Evolutionary conservation across 2,113 vertebrate species (phyloP), one percentile per base, ranked within the genome.

Genomic region (Sialia sialis): DNA sequence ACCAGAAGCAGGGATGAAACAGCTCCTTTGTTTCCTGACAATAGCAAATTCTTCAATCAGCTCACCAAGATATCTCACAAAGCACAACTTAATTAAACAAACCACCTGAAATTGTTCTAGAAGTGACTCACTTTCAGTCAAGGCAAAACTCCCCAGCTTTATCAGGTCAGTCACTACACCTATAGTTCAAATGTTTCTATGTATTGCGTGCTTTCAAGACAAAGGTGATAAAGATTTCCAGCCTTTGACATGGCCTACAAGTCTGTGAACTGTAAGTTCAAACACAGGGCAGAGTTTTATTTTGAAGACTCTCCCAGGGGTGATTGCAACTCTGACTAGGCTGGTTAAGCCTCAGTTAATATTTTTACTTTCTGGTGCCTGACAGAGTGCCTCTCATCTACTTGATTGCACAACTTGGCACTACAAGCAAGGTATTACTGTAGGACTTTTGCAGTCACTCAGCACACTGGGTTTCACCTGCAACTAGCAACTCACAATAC

Each of bases 11-110:
- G n/a, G 16, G 32, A 73, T 7, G 5, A 91, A 69, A 55, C 21
- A 44, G 48, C 68, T 41, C 36, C 39, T 55, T 70, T 68, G 32
- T 87, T 76, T 73, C 67, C 69, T 46, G 58, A 95, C 25, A 91
- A 90, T 16, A 85, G 39, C 44, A 76, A 87, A 66, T 69, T 85
- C 62, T 89, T 78, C 79, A 26, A 12, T 52, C 36, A 29, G 56
- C 70, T 91, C 74, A 55, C 17, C 36, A 69, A 85, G 54, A 15
- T 27, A 44, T 3, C 75, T 69, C 44, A 85, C 3, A 5, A 34
- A 74, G 32, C 25, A 51, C 21, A 79, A 23, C 13, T 44, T 26
- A 58, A 77, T 32, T 10, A 77, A 76, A 55, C n/a, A 86, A 90
- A 80, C 46, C 39, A 81, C 44, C 55, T 32, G 21, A 68, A 83